Evolutionary conservation across 2,797 vertebrate species (phyloP), one percentile per base, ranked within the genome.

Genomic region (Silurus lanzhouensis): DNA sequence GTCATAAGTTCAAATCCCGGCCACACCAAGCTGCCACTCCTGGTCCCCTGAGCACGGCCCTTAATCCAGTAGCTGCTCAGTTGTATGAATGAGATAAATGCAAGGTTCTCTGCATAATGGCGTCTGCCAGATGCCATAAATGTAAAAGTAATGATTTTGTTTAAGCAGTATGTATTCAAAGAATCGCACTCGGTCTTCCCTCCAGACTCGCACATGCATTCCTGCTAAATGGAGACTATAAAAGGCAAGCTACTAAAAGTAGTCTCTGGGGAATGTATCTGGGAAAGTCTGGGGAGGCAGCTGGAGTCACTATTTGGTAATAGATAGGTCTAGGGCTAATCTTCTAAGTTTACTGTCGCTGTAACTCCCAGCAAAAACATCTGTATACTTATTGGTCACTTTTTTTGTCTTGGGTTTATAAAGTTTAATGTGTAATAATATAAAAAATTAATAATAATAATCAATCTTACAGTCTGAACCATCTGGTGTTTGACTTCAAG

Each of bases 401-500:
- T 72, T 22, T 22, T 71, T 71, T 72, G 1, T 6, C 5, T 48
- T 46, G 20, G 14, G 5, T 72, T 1, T 74, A 25, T 55, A 10
- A 71, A 0, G 38, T 71, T 71, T 48, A 5, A 71, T 38, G 66
- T 38, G 15, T 25, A 4, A 64, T 64, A 64, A 64, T 64, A 25
- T n/a, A 70, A 70, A 19, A 38, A 38, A 38, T 19, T 44, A 1
- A 71, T 52, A 8, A 55, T 31, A 31, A 20, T 60, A 1, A 60
- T 60, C 38, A 15, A 72, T 71, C 9, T 52, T 72, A 74, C 78
- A 97, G 96, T 89, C 88, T 97, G 75, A 94, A 95, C 90, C 96
- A 95, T 86, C 89, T 97, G 91, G 90, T 97, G n/a, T 97, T 97
- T 90, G 94, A 96, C 67, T 91, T 92, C 5, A 93, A 96, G 70